A percentile compares a stretch with the other conserved stretches of the same genome.
Evolutionary conservation across 2,888 invertebrate genomes (phyloP).

Genomic region (Spialia ferax): DNA sequence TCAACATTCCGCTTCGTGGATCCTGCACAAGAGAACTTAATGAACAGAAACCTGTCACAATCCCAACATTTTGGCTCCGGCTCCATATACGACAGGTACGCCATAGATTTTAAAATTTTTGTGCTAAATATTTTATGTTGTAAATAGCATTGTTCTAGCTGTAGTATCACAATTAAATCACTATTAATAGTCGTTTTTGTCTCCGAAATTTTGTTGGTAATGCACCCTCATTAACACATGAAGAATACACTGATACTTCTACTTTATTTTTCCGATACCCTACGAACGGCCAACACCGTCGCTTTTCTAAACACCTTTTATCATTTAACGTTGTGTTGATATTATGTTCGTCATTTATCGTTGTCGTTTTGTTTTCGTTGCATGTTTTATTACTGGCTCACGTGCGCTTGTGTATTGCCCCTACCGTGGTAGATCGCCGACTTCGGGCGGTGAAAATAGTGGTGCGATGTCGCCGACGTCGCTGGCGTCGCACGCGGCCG

Average conservation of each 20-base stretch:
- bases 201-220: conserved; percentile 9
- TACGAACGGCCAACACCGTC: conserved; percentile 44
- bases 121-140: conserved; percentile 43
- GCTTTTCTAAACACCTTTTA: conserved; percentile 69
- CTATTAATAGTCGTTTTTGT: conserved; percentile 30
- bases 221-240: conserved; percentile 24
- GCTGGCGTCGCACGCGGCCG: conserved; percentile 65
- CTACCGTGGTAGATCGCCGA: conserved; percentile 78
- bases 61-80: conserved; percentile 91
- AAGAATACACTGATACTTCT: not conserved
- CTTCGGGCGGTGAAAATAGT: conserved; percentile 72
- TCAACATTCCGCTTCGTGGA: conserved; percentile 95
- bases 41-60: conserved; percentile 91
- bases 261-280: conserved; percentile 5
- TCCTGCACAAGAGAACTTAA: conserved; percentile 92
- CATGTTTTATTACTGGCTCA: conserved; percentile 85
- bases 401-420: conserved; percentile 81
- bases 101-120: not conserved
- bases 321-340: conserved; percentile 54
- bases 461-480: conserved; percentile 81
- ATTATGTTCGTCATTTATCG: conserved; percentile 70
- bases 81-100: conserved; percentile 93
- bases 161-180: conserved; percentile 37
- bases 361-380: conserved; percentile 71
- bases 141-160: conserved; percentile 43